Base-by-base conservation (phyloP, 2,797 vertebrate genomes). In the Urocyon cinereoargenteus region DNA sequence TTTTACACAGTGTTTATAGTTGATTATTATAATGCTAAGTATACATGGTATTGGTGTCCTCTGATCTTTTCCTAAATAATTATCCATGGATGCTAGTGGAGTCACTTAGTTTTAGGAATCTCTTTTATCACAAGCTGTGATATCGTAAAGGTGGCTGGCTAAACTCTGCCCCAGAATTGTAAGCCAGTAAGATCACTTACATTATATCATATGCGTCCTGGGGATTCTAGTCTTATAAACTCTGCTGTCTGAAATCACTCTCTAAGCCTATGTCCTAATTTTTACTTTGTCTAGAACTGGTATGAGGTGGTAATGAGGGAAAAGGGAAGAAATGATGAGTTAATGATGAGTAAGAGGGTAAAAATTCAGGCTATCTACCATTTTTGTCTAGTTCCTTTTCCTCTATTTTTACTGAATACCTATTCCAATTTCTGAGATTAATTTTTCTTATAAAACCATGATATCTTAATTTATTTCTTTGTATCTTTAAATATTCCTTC, bases 401-500 rank as follows among this genome's bases (percentile, higher is more conserved):
- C 3, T 59, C 24, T n/a, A 5, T 51, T 85, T 83, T 94, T 94
- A 36, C 3, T 51, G 45, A 86, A 28, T 51, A 51, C 18, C 22
- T 45, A 11, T 57, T 68, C 28, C 9, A 91, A 34, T 45, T 93
- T 86, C 53, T 78, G 68, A 82, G 34, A n/a, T 21, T 72, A 31
- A 49, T 34, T 64, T 93, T 83, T 90, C 68, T 79, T 86, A 66
- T 24, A 53, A 93, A 75, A 64, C 66, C 34, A 75, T 59, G 45
- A 19, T 24, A n/a, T 49, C 16, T 77, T 78, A 28, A 45, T 84
- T 92, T 75, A 68, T 45, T 26, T 14, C 15, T 66, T 95, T 59
- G 31, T 85, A 59, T 73, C 94, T 86, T 86, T 66, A 77, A 82
- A 75, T 91, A 86, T 61, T 75, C 26, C 24, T 81, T 93, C 90